A percentile compares a stretch with the other conserved stretches of the same genome.
Evolutionary conservation across 2,113 vertebrate species (phyloP).

Genomic region (Symphodus melops): DNA sequence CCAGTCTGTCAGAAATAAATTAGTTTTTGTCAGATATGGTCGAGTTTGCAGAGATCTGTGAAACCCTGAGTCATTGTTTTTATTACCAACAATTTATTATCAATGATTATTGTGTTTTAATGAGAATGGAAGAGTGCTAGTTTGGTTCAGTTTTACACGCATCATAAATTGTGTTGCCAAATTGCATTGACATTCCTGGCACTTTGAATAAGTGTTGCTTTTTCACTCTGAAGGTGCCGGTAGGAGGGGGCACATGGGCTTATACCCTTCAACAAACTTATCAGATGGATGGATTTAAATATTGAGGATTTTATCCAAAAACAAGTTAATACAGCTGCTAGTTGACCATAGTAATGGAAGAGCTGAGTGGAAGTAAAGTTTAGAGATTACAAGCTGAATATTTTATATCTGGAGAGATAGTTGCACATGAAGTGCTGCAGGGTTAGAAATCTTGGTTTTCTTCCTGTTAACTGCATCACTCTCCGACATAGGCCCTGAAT

Average conservation of each 20-base stretch:
- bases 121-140: neutral
- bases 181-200: conserved; percentile 13
- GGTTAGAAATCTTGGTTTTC: neutral
- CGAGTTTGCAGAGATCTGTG: conserved; percentile 21
- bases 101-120: conserved; percentile 10
- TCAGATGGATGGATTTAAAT: conserved; percentile 1
- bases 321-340: neutral
- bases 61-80: conserved; percentile 41
- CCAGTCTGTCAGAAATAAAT: conserved; percentile 48
- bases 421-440: neutral
- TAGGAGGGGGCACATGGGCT: neutral
- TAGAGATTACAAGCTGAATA: too few relatives aligned
- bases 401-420: conserved; percentile 1
- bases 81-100: conserved; percentile 9
- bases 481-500: too few relatives aligned
- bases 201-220: neutral
- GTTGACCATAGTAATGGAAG: neutral
- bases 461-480: too few relatives aligned
- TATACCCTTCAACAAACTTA: neutral
- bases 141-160: neutral
- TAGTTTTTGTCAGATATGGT: conserved; percentile 48
- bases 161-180: neutral
- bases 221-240: neutral
- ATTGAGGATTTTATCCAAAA: neutral
- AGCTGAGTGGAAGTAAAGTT: too few relatives aligned